Conservation (phyloP, 1,140 invertebrate genomes). For the Orius insidiosus region DNA sequence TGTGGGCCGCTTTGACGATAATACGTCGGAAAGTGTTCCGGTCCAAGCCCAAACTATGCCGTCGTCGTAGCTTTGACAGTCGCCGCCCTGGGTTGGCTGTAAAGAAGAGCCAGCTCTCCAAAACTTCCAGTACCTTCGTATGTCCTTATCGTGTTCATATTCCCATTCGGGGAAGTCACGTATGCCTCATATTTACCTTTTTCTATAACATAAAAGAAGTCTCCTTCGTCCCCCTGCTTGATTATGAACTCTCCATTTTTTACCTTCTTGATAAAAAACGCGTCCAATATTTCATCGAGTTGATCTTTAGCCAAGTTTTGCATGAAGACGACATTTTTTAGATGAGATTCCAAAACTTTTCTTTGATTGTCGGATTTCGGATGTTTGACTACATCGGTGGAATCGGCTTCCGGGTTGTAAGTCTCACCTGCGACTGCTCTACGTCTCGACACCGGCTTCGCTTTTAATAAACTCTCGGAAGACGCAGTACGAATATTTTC, state of each 20-base stretch:
- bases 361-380: no score
- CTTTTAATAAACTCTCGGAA: no score
- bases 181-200: constrained; percentile 81
- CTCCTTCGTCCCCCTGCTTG: constrained; percentile 47
- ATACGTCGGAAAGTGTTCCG: constrained; percentile 86
- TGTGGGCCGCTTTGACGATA: constrained; percentile 86
- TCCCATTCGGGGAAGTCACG: constrained; percentile 46
- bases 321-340: no score
- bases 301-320: no score
- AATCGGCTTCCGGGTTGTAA: no score
- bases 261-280: constrained; percentile 89
- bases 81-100: constrained; percentile 92
- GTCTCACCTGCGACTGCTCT: no score
- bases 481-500: no score
- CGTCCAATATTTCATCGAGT: constrained; percentile 64
- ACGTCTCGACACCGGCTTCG: no score
- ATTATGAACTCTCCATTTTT: constrained; percentile 78
- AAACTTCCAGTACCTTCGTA: constrained; percentile 84
- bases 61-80: constrained; percentile 61
- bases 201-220: constrained; percentile 14
- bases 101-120: constrained; percentile 89
- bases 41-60: constrained; percentile 92
- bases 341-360: no score
- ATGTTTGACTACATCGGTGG: no score
- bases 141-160: constrained; percentile 51